Base-by-base conservation (phyloP, 2,888 invertebrate genomes). In the Hyppa rectilinea region DNA sequence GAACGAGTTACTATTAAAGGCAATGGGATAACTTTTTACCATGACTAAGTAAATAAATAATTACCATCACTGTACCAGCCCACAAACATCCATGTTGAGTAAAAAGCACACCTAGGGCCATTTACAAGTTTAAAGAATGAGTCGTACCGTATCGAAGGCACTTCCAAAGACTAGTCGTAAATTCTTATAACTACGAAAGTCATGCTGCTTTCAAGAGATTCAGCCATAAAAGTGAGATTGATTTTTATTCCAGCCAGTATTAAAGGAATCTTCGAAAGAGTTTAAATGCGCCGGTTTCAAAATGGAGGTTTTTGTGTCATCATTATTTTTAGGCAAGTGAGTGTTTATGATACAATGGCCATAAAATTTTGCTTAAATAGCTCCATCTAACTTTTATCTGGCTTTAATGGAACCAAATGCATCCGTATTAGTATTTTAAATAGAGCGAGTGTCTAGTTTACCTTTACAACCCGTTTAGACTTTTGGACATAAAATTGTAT, bases 231-330 rank as follows among this genome's bases (percentile, higher is more conserved):
- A 36, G 12, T 47, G 34, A 53, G 34, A 76, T 76, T 71, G 65
- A 71, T 62, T 78, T 77, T 76, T 43, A 40, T 80, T 71, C 23
- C 23, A 49, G 31, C 26, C 9, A 45, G 40, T 23, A 40, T 45
- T 62, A 67, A 60, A 1, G 50, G 45, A 40, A 36, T 47, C 59
- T 26, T 53, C 4, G 29, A 17, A 58, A 69, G 10, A 59, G 4
- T 60, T 47, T 60, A 47, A 53, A 26, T 36, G n/a, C 10, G 4
- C 14, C 17, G 26, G 2, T 34, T 68, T 29, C 2, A 34, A 53
- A 65, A n/a, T 0, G 29, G 4, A n/a, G 12, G 31, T 20, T 40
- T 12, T 12, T 14, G 14, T 29, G 6, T 6, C 1, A 50, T 20
- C 34, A 9, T n/a, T 29, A 36, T 23, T 29, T 26, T 45, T 12